Evolutionary conservation across 1,140 invertebrate species (phyloP).

Genomic region (Papilio polytes): DNA sequence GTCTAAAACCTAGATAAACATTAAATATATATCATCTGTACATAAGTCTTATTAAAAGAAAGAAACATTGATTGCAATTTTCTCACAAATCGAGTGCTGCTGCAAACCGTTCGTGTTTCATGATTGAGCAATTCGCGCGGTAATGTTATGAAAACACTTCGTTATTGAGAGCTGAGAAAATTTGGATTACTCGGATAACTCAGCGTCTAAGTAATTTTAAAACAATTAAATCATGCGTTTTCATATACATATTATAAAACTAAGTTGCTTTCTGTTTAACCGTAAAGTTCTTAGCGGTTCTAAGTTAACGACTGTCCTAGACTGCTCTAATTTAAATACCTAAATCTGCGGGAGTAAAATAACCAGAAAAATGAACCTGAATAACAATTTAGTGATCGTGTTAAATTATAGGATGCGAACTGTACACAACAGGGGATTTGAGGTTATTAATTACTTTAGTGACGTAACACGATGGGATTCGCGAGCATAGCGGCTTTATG

Average conservation of each 20-base stretch:
- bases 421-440: neutral
- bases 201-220: conserved; percentile 3
- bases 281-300: neutral
- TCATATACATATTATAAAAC: neutral
- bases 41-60: neutral
- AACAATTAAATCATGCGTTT: conserved; percentile 16
- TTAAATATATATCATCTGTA: neutral
- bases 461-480: conserved; percentile 24
- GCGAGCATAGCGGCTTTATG: conserved; percentile 39
- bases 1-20: neutral
- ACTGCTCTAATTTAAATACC: too few relatives aligned
- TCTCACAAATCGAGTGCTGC: neutral
- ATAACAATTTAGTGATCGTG: neutral
- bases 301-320: neutral
- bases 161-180: conserved; percentile 24
- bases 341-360: neutral
- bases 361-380: neutral
- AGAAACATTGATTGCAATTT: neutral
- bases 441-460: conserved; percentile 15
- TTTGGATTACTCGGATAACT: conserved; percentile 19
- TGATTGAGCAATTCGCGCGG: conserved; percentile 17
- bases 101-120: neutral
- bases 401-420: neutral
- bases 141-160: conserved; percentile 16
- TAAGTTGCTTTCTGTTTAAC: neutral